Conservation (phyloP, 2,888 invertebrate species). For the Dicyrtoma fusca region DNA sequence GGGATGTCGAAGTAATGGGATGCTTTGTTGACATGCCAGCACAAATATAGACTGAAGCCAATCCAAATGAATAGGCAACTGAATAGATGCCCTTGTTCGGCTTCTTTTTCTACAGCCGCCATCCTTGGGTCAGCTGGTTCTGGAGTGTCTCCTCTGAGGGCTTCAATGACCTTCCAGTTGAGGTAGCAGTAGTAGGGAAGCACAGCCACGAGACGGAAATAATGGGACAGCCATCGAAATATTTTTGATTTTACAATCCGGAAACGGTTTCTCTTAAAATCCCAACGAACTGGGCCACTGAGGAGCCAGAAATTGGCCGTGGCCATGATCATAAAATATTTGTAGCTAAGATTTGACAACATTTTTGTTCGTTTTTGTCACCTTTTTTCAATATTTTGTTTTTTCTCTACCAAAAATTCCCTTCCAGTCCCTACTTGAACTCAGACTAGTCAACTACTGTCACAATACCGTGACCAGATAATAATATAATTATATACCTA, state of each 20-base stretch:
- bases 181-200: not conserved
- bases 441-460: no score
- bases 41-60: not conserved
- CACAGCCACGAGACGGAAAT: not conserved
- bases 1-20: not conserved
- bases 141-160: no score
- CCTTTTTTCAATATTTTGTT: no score
- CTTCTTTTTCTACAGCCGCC: no score
- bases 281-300: not conserved
- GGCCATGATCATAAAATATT: slow-evolving; percentile 7
- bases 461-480: no score
- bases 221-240: not conserved
- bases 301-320: not conserved
- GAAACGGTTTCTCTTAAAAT: not conserved
- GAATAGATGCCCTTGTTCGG: not conserved
- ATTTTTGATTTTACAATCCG: not conserved
- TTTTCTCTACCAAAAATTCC: no score
- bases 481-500: no score
- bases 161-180: not conserved
- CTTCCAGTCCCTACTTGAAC: no score
- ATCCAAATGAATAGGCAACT: not conserved
- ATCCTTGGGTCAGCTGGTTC: not conserved
- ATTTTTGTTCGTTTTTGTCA: no score
- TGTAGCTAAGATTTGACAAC: slow-evolving; percentile 1
- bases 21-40: not conserved